Evolutionary conservation across 2,888 invertebrate genomes (phyloP).

Genomic region (Polia nebulosa): DNA sequence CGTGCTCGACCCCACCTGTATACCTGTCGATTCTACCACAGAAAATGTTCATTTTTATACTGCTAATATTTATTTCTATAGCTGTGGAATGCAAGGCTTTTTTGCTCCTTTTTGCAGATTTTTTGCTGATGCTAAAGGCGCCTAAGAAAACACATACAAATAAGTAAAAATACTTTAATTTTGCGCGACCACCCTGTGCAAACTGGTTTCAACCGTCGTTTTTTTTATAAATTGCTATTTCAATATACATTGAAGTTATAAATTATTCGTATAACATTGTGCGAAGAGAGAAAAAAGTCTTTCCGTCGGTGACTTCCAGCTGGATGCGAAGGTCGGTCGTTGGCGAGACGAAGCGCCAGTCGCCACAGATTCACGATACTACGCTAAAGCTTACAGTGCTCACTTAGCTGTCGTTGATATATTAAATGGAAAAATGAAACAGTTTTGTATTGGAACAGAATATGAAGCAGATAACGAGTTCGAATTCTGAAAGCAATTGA

Average conservation of each 20-base stretch:
- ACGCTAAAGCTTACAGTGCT: conserved; percentile 25
- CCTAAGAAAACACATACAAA: conserved; percentile 54
- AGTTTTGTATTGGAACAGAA: conserved; percentile 17
- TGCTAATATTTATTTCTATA: conserved; percentile 50
- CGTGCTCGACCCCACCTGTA: conserved; percentile 82
- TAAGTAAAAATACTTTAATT: conserved; percentile 57
- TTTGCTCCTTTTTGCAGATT: conserved; percentile 30
- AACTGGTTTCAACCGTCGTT: conserved; percentile 61
- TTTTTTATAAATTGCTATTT: conserved; percentile 63
- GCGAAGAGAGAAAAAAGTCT: conserved; percentile 52
- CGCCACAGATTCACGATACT: conserved; percentile 29
- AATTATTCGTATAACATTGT: conserved; percentile 63
- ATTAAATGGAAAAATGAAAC: conserved; percentile 14
- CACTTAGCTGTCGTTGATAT: conserved; percentile 6
- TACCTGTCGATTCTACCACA: conserved; percentile 67
- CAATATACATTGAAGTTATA: conserved; percentile 66
- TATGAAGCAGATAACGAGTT: conserved; percentile 20
- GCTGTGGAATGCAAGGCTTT: conserved; percentile 44
- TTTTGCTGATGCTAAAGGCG: conserved; percentile 35
- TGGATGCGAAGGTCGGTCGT: conserved; percentile 67
- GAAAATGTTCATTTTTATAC: conserved; percentile 64
- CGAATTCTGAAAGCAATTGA: conserved; percentile 15
- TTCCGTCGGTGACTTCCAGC: conserved; percentile 57
- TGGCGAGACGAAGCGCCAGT: conserved; percentile 48
- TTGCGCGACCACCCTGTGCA: conserved; percentile 61